Conservation (phyloP, 2,888 invertebrate species). For the Noctua janthina region DNA sequence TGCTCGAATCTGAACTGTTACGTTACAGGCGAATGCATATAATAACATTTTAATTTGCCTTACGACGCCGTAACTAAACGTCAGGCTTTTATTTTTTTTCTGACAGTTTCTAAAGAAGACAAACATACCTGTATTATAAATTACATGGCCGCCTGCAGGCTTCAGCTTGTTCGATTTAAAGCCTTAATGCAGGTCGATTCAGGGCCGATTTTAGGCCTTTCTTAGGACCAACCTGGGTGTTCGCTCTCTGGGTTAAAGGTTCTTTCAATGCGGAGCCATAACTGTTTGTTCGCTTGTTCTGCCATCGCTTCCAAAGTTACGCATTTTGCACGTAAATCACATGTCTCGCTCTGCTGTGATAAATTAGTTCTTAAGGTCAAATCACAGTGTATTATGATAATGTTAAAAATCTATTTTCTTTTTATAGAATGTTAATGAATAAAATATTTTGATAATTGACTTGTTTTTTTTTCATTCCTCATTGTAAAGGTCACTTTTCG, state of each 20-base stretch:
- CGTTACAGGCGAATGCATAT: neutral
- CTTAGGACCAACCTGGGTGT: neutral
- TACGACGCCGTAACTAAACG: neutral
- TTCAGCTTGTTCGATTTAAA: conserved; percentile 23
- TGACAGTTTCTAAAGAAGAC: neutral
- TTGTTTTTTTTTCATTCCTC: conserved; percentile 29
- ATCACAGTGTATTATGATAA: conserved; percentile 68
- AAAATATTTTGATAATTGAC: conserved; percentile 68
- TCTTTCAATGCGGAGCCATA: neutral
- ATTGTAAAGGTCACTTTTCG: neutral
- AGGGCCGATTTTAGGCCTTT: neutral
- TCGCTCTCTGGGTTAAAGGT: neutral
- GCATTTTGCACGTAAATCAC: conserved; percentile 63
- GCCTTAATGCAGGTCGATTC: neutral
- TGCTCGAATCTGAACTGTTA: neutral
- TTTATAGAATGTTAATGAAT: conserved; percentile 71
- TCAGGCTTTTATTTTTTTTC: neutral
- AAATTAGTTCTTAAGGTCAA: conserved; percentile 69
- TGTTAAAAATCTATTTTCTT: conserved; percentile 65
- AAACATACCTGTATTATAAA: neutral
- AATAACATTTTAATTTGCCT: neutral
- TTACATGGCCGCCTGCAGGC: neutral
- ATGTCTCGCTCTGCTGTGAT: conserved; percentile 71
- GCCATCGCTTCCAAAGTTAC: conserved; percentile 65
- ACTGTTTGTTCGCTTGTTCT: conserved; percentile 43